phyloP scores from a whole-genome alignment of 2,797 vertebrate genomes.

The Labroides dimidiatus region DNA sequence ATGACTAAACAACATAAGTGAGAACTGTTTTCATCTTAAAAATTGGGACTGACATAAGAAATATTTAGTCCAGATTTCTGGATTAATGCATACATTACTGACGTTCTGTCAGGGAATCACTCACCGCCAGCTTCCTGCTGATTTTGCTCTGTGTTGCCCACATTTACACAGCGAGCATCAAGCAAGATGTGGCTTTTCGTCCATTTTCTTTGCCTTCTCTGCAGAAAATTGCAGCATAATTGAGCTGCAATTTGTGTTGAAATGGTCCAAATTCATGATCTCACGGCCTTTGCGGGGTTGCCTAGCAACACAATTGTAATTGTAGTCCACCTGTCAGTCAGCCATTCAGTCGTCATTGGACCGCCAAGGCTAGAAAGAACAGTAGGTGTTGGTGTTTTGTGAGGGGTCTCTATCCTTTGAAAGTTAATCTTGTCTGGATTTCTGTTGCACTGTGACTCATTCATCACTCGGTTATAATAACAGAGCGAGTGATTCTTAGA shows the following conservation, averaged over 20 bases:
- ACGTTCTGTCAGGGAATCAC: conserved; percentile 2
- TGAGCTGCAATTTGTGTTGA: conserved; percentile 69
- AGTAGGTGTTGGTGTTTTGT: conserved; percentile 14
- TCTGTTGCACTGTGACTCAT: not conserved
- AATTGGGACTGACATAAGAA: too few relatives aligned
- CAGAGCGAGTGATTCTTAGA: conserved; percentile 7
- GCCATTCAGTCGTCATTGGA: conserved; percentile 48
- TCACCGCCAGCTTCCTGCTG: conserved; percentile 8
- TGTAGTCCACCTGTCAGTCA: conserved; percentile 63
- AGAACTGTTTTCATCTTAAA: not conserved
- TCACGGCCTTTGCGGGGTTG: conserved; percentile 58
- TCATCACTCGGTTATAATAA: conserved; percentile 29
- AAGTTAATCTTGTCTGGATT: conserved; percentile 2
- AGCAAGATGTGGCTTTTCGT: conserved; percentile 37
- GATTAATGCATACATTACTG: conserved; percentile 8
- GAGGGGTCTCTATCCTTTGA: not conserved
- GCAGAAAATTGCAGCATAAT: conserved; percentile 73
- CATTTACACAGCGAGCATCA: conserved; percentile 2
- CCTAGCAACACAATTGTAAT: conserved; percentile 72
- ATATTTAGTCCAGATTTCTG: not conserved
- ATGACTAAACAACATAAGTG: too few relatives aligned
- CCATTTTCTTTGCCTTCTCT: conserved; percentile 52
- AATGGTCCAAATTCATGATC: conserved; percentile 67
- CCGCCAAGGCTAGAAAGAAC: conserved; percentile 31
- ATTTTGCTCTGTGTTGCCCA: conserved; percentile 3